Evolutionary conservation across 2,888 invertebrate species (phyloP).

Genomic region (Ditylenchus weischeri): DNA sequence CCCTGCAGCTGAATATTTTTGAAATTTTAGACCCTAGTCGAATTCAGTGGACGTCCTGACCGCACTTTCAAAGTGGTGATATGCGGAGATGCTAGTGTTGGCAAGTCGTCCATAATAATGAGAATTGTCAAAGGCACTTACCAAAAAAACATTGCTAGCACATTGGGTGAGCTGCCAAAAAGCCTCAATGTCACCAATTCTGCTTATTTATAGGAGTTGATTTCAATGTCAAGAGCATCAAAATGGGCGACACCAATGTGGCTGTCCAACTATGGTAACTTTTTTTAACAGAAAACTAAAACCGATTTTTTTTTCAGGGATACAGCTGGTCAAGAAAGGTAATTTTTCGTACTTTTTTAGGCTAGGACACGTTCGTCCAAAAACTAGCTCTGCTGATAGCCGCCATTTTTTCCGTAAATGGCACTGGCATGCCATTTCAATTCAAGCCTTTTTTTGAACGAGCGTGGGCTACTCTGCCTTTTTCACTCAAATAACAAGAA

Average conservation of each 20-base stretch:
- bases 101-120: conserved; percentile 68
- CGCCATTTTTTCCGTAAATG: too few relatives aligned
- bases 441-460: too few relatives aligned
- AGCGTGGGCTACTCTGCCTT: too few relatives aligned
- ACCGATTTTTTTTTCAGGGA: conserved; percentile 59
- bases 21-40: conserved; percentile 18
- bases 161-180: conserved; percentile 62
- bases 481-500: too few relatives aligned
- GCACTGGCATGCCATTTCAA: too few relatives aligned
- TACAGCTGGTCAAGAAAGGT: conserved; percentile 67
- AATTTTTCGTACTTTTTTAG: conserved; percentile 1
- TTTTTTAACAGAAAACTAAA: not conserved
- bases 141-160: conserved; percentile 65
- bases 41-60: conserved; percentile 61
- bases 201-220: conserved; percentile 63
- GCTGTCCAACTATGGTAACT: conserved; percentile 63
- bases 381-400: too few relatives aligned
- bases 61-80: conserved; percentile 68
- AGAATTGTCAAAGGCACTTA: conserved; percentile 66
- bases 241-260: conserved; percentile 63
- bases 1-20: not conserved
- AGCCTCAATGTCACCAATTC: not conserved
- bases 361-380: too few relatives aligned
- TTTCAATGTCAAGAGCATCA: conserved; percentile 65
- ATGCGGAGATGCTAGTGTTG: conserved; percentile 68